Conservation (phyloP, 2,888 invertebrate species). For the Mythimna loreyi region DNA sequence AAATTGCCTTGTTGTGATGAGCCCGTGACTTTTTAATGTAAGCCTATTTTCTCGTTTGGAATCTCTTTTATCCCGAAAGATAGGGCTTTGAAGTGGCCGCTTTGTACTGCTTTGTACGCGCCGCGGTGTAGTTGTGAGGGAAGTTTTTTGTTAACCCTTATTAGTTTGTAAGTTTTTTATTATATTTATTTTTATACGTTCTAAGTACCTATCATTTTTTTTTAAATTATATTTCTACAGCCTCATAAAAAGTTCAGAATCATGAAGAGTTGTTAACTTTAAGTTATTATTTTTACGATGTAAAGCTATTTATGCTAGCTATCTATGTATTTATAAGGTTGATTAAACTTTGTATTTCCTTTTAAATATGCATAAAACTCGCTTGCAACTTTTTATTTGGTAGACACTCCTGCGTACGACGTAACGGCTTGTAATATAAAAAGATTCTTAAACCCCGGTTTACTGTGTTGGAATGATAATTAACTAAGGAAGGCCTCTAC, state of each 20-base stretch:
- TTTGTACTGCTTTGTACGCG: constrained; percentile 43
- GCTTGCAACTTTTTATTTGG: constrained; percentile 18
- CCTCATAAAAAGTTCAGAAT: not conserved
- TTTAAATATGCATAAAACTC: constrained; percentile 18
- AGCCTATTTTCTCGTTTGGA: constrained; percentile 70
- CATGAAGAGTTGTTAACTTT: too few relatives aligned
- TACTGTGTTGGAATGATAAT: not conserved
- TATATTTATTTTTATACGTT: not conserved
- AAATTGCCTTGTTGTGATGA: constrained; percentile 82
- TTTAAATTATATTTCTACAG: not conserved
- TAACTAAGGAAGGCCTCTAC: too few relatives aligned
- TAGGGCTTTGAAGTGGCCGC: constrained; percentile 56
- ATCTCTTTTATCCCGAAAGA: constrained; percentile 65
- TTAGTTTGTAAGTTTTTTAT: constrained; percentile 17
- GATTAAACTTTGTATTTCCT: constrained; percentile 14
- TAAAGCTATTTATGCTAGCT: not conserved
- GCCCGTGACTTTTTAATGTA: constrained; percentile 71
- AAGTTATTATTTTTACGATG: not conserved
- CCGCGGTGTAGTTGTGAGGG: constrained; percentile 31
- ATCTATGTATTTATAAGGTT: not conserved
- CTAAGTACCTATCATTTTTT: not conserved
- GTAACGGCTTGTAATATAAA: constrained; percentile 7
- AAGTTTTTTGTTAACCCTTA: constrained; percentile 44
- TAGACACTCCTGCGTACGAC: not conserved
- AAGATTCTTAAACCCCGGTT: not conserved